Conservation (phyloP, 2,797 vertebrate species). For the Onychomys torridus region DNA sequence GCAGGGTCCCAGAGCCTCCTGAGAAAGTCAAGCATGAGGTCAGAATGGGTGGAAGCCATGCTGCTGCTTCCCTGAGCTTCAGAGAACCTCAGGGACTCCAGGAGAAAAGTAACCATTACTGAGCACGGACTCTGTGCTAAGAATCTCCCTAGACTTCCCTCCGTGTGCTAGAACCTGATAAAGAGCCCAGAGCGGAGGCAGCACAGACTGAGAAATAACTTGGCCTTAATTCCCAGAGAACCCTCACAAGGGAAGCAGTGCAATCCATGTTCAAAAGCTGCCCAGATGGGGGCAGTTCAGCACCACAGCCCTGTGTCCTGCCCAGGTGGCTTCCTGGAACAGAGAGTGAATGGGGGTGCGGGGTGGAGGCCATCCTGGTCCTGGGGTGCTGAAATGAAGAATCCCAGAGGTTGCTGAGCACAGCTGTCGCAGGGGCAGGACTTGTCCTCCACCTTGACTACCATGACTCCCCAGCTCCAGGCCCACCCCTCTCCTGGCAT, state of each 20-base stretch:
- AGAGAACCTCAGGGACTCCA: not conserved
- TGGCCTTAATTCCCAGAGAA: not conserved
- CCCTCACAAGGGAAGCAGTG: not conserved
- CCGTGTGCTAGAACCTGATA: not conserved
- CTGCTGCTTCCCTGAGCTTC: not conserved
- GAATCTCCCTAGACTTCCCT: not conserved
- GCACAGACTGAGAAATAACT: not conserved
- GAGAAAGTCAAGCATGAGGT: slow-evolving; percentile 18
- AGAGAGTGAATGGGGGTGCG: rapidly evolving
- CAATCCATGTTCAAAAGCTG: not conserved
- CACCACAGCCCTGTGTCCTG: not conserved
- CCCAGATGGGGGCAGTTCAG: not conserved
- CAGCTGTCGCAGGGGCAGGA: not conserved
- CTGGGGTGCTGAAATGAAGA: not conserved
- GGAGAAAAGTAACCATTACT: not conserved
- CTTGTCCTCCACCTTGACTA: not conserved
- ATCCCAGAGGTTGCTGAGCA: too few species aligned
- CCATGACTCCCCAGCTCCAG: rapidly evolving
- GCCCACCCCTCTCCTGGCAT: not conserved
- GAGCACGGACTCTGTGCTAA: not conserved
- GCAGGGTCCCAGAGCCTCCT: not conserved
- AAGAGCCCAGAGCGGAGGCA: not conserved
- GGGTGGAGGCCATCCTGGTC: not conserved
- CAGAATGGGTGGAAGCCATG: not conserved
- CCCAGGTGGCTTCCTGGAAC: rapidly evolving